Evolutionary conservation across 2,797 vertebrate species (phyloP), one percentile per base, ranked within the genome.

Genomic region (Gadopsis marmoratus): DNA sequence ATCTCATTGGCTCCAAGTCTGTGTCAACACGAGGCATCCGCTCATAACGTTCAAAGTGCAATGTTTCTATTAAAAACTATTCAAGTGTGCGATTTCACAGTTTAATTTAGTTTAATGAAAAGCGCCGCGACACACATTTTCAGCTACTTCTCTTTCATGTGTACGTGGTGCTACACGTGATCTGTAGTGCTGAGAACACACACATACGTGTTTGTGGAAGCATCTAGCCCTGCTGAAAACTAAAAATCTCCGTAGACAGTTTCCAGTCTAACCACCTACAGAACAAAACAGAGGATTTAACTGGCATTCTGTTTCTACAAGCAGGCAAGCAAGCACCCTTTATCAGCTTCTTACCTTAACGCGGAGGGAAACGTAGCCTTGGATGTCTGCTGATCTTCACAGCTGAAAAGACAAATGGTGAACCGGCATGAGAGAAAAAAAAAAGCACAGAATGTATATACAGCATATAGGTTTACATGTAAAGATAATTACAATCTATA

Each of bases 351-450:
- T 90, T 92, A 95, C 94, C 93, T 92, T 91, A 85, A 68, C 84
- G 79, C 83, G 74, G 88, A 85, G 66, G 65, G 21, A 84, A 90
- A 82, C 2, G 69, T 76, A 87, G 88, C 89, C 83, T 85, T 74
- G 68, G 48, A 84, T 23, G 80, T 92, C 84, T 78, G 91, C 91
- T 83, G 92, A 85, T 90, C 81, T 86, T 95, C 87, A 91, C 92
- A 93, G 89, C 94, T 95, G 83, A 43, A 89, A 91, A 74, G 51
- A 91, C 67, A 93, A 85, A 90, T 0, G 10, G 21, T 26, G 33
- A 59, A 84, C 9, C 75, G 26, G 59, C 11, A 51, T 83, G n/a
- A 85, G 67, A 74, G 26, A 26, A 26, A 26, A 2, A 2, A 23
- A 61, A 43, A 75, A 6, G 9, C 33, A 60, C n/a, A 59, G 0